Evolutionary conservation across 1,140 invertebrate genomes (phyloP).

Genomic region (Brachionus angularis): DNA sequence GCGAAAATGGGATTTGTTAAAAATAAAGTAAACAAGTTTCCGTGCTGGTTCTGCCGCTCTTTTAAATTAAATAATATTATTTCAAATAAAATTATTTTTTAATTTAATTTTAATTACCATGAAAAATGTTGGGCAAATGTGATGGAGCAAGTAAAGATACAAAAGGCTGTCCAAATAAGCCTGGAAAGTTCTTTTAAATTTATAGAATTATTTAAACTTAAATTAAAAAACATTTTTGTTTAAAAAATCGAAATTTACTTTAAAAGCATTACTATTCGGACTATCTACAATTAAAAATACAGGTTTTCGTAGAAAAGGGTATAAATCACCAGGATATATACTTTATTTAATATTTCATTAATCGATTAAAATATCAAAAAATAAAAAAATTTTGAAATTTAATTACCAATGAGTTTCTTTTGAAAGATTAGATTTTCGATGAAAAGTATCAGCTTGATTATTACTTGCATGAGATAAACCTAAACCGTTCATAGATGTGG

Average conservation of each 20-base stretch:
- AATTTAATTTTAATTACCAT: neutral
- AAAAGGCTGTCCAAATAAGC: conserved; percentile 88
- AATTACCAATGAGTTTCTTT: conserved; percentile 27
- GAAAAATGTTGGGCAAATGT: conserved; percentile 66
- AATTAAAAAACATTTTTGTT: neutral
- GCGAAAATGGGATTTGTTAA: conserved; percentile 87
- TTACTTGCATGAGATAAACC: neutral
- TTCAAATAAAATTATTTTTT: neutral
- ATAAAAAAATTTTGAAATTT: neutral
- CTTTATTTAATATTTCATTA: conserved; percentile 47
- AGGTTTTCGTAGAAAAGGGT: conserved; percentile 83
- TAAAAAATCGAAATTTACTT: conserved; percentile 53
- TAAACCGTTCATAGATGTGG: neutral
- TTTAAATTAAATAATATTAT: conserved; percentile 50
- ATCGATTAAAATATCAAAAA: neutral
- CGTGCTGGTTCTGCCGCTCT: conserved; percentile 78
- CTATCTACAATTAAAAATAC: conserved; percentile 89
- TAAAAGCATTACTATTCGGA: conserved; percentile 88
- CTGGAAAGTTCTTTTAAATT: conserved; percentile 68
- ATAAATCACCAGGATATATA: conserved; percentile 85
- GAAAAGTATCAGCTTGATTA: neutral
- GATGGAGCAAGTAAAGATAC: conserved; percentile 88
- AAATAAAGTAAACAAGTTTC: conserved; percentile 88
- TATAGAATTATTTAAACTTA: conserved; percentile 19
- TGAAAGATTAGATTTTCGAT: conserved; percentile 3